Evolutionary conservation across 2,888 invertebrate genomes (phyloP).

Genomic region (Drosophila formosana): DNA sequence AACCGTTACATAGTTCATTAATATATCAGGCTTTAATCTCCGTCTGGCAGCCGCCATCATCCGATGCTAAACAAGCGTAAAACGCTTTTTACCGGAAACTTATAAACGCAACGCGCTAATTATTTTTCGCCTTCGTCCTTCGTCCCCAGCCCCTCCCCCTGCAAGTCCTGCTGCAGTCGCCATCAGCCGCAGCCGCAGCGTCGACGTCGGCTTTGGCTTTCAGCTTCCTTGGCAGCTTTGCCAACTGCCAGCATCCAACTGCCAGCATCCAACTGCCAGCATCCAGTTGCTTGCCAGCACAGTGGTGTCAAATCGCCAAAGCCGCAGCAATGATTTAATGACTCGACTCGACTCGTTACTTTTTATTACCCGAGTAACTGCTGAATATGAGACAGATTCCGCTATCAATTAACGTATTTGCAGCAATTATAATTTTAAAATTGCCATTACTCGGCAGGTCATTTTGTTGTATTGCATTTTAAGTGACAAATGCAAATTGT

Average conservation of each 20-base stretch:
- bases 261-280: constrained; percentile 9
- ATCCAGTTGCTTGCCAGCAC: constrained; percentile 5
- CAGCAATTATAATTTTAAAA: neutral
- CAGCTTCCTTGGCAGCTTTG: constrained; percentile 14
- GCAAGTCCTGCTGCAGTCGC: no score
- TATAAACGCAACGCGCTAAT: constrained; percentile 75
- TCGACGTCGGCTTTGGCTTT: constrained; percentile 10
- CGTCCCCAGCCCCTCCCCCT: neutral
- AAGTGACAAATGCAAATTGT: no score
- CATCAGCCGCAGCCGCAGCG: neutral
- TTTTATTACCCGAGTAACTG: no score
- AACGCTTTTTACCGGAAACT: constrained; percentile 75
- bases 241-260: constrained; percentile 10
- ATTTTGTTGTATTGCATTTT: no score
- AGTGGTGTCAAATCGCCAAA: constrained; percentile 3
- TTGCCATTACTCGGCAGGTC: no score
- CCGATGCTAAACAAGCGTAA: constrained; percentile 59
- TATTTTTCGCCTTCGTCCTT: constrained; percentile 55
- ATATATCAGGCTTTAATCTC: constrained; percentile 67
- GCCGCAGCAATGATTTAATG: neutral
- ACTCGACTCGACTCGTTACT: no score
- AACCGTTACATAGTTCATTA: constrained; percentile 55
- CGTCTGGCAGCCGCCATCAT: constrained; percentile 43
- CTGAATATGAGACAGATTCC: no score
- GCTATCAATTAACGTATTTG: neutral